Evolutionary conservation across 2,888 invertebrate genomes (phyloP), one percentile per base, ranked within the genome.

Genomic region (Drosophila melanosoma): DNA sequence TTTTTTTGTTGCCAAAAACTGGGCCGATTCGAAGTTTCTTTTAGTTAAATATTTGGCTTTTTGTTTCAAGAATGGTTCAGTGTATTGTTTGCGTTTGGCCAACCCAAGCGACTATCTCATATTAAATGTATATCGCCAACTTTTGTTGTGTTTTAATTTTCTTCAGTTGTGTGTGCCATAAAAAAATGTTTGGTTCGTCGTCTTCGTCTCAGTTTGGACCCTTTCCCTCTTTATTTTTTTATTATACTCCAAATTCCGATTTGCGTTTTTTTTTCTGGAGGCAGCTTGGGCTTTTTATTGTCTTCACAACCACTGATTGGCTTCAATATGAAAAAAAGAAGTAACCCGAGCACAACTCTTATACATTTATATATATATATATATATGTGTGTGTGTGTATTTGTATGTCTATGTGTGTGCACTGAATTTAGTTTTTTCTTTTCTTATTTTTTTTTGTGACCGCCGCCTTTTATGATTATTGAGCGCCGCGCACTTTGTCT

Each of bases 281-380:
- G 73, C 65, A 73, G 51, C 71, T 82, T 51, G 56, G 54, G 58
- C 60, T 72, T 79, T 81, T 85, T 89, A 87, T 87, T 85, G 87
- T 88, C 82, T 89, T 76, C 78, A 79, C 80, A 78, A 87, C 83
- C 86, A 76, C 87, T 86, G 86, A 87, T 84, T 90, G 90, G 81
- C 79, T 86, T 83, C 78, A 86, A 88, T 80, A 74, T 81, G 74
- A 69, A 67, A 69, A 71, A 68, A 79, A 77, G 65, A 76, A 57
- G 73, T 69, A 74, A 68, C 62, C 79, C 76, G 67, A 79, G 80
- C 76, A 75, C 59, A 79, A 51, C 23, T 64, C 62, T 40, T 53
- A 29, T 23, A 11, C 17, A n/a, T 71, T 36, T 62, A 35, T 59
- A 36, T 62, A 26, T 20, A 11, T 23, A n/a, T 71, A 40, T 62